Evolutionary conservation across 2,888 invertebrate genomes (phyloP).

Genomic region (Drosophila acutilabella): DNA sequence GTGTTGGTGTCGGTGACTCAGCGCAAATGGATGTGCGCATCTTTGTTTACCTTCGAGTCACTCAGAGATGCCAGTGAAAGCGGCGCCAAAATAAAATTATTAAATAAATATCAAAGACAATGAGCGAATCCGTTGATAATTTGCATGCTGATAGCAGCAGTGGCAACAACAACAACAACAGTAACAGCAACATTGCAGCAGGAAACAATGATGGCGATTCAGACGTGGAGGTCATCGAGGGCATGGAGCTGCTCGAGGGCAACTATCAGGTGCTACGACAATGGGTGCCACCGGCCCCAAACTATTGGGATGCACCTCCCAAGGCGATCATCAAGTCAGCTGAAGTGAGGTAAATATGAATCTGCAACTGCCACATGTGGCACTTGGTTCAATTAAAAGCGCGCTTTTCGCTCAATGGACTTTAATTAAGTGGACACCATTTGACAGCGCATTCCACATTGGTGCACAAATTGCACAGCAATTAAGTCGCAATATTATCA

Average conservation of each 20-base stretch:
- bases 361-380: background rate
- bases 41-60: constrained; percentile 61
- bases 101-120: constrained; percentile 48
- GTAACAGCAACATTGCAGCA: constrained; percentile 66
- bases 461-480: constrained; percentile 74
- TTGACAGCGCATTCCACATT: constrained; percentile 70
- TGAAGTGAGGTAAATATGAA: constrained; percentile 82
- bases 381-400: constrained; percentile 3
- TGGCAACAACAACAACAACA: constrained; percentile 59
- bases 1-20: constrained; percentile 57
- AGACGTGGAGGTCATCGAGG: constrained; percentile 84
- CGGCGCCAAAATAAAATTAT: constrained; percentile 52
- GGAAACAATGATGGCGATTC: constrained; percentile 78
- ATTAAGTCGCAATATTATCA: constrained; percentile 54
- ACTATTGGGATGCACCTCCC: constrained; percentile 85
- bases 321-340: constrained; percentile 85
- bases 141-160: constrained; percentile 64
- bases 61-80: constrained; percentile 50
- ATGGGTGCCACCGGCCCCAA: constrained; percentile 85
- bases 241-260: constrained; percentile 85
- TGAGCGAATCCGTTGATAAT: constrained; percentile 78
- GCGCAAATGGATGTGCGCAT: constrained; percentile 73
- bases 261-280: constrained; percentile 84
- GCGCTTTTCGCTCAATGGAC: constrained; percentile 46
- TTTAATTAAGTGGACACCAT: constrained; percentile 73